Evolutionary conservation across 2,888 invertebrate genomes (phyloP).

Genomic region (Cataglyphis rosenhaueri): DNA sequence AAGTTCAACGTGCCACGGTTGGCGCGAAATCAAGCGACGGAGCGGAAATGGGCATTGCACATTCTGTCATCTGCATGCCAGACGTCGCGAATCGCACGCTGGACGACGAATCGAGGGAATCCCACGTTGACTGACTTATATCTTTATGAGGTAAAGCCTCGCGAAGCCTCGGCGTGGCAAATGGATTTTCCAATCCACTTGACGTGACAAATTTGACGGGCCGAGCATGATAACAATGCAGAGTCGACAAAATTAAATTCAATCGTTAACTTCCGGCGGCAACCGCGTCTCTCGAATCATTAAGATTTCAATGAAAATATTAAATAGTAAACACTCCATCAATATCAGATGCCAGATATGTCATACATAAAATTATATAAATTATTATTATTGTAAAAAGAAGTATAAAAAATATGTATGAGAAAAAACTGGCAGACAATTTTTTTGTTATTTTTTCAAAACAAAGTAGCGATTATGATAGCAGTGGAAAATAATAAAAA

Average conservation of each 20-base stretch:
- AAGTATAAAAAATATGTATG: not conserved
- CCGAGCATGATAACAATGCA: not conserved
- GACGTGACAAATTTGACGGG: slow-evolving; percentile 34
- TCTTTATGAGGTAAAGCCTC: slow-evolving; percentile 22
- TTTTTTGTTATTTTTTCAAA: not conserved
- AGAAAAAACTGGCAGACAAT: not conserved
- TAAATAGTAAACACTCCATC: not conserved
- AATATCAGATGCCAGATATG: not conserved
- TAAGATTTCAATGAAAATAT: slow-evolving; percentile 7
- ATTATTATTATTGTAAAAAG: not conserved
- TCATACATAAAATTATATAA: not conserved
- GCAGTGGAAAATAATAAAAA: not conserved
- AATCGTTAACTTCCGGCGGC: slow-evolving; percentile 14
- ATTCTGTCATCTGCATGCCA: slow-evolving; percentile 56
- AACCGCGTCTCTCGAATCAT: not conserved
- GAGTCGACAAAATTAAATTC: slow-evolving; percentile 21
- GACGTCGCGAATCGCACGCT: slow-evolving; percentile 42
- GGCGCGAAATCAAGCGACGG: slow-evolving; percentile 68
- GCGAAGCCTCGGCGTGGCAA: slow-evolving; percentile 12
- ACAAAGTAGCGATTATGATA: not conserved
- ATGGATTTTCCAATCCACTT: slow-evolving; percentile 33
- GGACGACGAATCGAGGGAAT: slow-evolving; percentile 56
- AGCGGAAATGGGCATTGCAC: slow-evolving; percentile 41
- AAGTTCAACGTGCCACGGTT: slow-evolving; percentile 69
- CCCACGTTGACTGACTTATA: slow-evolving; percentile 42